Percentiles rank a stretch among this genome's conserved stretches.
These are phyloP conservation scores for Triplophysa rosa DNA, from an alignment of 2,113 vertebrate species.

Conservation along the genomic window DNA sequence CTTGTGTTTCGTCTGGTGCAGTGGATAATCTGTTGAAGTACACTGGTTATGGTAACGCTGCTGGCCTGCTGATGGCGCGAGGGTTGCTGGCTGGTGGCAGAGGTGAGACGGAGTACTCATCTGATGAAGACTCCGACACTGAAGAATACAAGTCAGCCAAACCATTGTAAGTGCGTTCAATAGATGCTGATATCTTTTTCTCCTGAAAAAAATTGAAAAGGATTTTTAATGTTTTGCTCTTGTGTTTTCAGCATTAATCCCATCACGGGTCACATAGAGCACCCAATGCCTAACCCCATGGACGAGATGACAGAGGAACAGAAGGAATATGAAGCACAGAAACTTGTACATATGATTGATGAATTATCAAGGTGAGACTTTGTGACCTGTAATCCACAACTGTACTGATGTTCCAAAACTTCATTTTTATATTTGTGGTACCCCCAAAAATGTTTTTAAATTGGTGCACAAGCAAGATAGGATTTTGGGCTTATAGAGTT, in stretches of 20 bases:
- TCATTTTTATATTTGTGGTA: no score
- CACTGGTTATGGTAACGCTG: constrained; percentile 95
- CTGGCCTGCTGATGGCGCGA: constrained; percentile 88
- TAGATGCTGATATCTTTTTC: not conserved
- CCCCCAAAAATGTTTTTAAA: no score
- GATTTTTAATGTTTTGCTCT: not conserved
- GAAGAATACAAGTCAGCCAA: constrained; percentile 96
- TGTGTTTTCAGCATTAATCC: constrained; percentile 86
- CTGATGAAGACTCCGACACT: constrained; percentile 95
- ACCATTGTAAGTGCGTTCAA: constrained; percentile 74
- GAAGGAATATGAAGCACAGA: constrained; percentile 97
- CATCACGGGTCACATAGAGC: constrained; percentile 95
- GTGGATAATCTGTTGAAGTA: constrained; percentile 97
- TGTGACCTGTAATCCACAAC: no score
- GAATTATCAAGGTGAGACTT: constrained; percentile 88
- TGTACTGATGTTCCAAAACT: no score
- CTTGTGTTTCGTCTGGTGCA: constrained; percentile 55
- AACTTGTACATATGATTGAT: constrained; percentile 95
- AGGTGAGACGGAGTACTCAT: constrained; percentile 94
- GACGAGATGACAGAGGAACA: constrained; percentile 99
- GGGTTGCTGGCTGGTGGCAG: constrained; percentile 91
- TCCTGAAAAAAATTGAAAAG: not conserved
- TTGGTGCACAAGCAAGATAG: no score
- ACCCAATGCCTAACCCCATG: constrained; percentile 91
- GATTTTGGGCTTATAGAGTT: no score